Evolutionary conservation across 2,888 invertebrate species (phyloP).

Genomic region (Latrodectus hesperus): DNA sequence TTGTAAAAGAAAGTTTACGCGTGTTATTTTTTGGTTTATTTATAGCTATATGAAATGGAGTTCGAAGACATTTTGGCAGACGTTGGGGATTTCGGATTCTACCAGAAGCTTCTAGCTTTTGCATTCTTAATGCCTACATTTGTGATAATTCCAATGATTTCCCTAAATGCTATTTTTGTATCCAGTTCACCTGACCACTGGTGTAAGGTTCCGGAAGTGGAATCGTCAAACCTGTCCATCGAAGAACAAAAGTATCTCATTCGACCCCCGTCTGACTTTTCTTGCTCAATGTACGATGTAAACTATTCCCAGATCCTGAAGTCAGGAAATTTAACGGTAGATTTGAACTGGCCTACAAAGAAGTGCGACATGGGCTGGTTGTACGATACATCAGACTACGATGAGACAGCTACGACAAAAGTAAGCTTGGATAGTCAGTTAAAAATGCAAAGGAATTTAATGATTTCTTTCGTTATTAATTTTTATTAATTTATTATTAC

Average conservation of each 20-base stretch:
- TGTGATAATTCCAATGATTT: conserved; percentile 86
- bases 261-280: conserved; percentile 14
- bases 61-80: conserved; percentile 79
- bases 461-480: too few relatives aligned
- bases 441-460: too few relatives aligned
- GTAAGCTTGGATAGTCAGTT: conserved; percentile 76
- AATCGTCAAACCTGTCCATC: conserved; percentile 4
- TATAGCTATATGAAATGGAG: not conserved
- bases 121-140: conserved; percentile 92
- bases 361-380: conserved; percentile 84
- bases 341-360: conserved; percentile 75
- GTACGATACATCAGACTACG: conserved; percentile 82
- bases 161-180: conserved; percentile 59
- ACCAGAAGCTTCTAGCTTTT: conserved; percentile 85
- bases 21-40: too few relatives aligned
- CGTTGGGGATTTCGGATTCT: conserved; percentile 91
- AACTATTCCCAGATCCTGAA: conserved; percentile 78
- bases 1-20: too few relatives aligned
- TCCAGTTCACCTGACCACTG: conserved; percentile 79
- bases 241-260: conserved; percentile 26
- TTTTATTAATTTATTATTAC: too few relatives aligned
- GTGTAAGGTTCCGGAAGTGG: conserved; percentile 83
- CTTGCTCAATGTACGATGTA: conserved; percentile 84
- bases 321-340: conserved; percentile 73
- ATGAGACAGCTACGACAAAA: conserved; percentile 85